Percentiles rank a stretch among this genome's conserved stretches.
phyloP scores from a whole-genome alignment of 37 sponge, comb jelly and placozoan species.

The Haliclona indistincta region DNA sequence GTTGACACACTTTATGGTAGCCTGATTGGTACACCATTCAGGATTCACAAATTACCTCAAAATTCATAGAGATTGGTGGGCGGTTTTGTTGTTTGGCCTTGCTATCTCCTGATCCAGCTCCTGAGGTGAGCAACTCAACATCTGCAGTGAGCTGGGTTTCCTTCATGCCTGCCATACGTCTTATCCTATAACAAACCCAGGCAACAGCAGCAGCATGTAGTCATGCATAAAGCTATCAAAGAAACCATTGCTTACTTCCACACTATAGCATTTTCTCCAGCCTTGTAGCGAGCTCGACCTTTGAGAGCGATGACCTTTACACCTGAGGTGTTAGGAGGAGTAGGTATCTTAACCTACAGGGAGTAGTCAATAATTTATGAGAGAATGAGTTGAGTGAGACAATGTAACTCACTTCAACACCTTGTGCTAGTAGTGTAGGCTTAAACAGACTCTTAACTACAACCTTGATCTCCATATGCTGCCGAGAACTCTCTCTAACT shows the following conservation, averaged over 20 bases:
- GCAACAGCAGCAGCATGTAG: background rate
- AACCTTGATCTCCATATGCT: conserved; percentile 93
- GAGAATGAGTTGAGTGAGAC: background rate
- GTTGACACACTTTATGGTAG: too few relatives aligned
- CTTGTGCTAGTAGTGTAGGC: conserved; percentile 75
- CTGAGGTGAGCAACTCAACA: conserved; percentile 78
- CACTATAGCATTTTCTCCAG: conserved; percentile 88
- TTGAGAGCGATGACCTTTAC: conserved; percentile 65
- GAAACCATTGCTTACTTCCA: conserved; percentile 78
- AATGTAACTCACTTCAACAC: conserved; percentile 78
- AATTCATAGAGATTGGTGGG: conserved; percentile 96
- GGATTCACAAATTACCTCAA: conserved; percentile 88
- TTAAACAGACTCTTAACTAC: conserved; percentile 86
- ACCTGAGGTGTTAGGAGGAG: conserved; percentile 88
- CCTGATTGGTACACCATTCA: background rate
- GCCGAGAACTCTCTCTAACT: conserved; percentile 79
- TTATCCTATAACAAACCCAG: conserved; percentile 46
- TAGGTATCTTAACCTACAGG: conserved; percentile 78
- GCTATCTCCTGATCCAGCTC: conserved; percentile 16
- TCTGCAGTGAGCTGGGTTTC: conserved; percentile 91
- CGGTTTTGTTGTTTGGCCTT: conserved; percentile 53
- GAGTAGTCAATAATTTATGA: background rate
- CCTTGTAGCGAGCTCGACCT: conserved; percentile 90
- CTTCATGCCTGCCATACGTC: conserved; percentile 82
- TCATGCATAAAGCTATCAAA: background rate